These are phyloP conservation scores for Xyrauchen texanus DNA, from an alignment of 2,113 vertebrate species.

Conservation along the genomic window DNA sequence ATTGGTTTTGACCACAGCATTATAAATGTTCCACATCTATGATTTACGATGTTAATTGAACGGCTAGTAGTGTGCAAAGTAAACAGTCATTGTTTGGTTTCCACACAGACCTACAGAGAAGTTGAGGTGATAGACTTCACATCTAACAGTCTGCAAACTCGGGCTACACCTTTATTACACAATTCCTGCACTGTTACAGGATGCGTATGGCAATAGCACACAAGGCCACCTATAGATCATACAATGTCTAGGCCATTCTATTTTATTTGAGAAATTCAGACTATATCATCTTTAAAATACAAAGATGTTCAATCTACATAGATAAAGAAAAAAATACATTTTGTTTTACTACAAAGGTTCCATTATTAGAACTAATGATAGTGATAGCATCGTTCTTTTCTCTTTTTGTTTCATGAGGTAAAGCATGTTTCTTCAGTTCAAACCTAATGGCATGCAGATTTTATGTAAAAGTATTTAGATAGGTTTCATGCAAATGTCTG, in stretches of 20 bases:
- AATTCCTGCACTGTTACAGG: conserved; percentile 22
- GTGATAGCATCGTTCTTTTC: no score
- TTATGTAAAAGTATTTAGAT: conserved; percentile 5
- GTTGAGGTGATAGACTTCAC: conserved; percentile 20
- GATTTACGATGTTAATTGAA: conserved; percentile 25
- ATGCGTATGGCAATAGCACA: not conserved
- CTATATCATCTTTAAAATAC: not conserved
- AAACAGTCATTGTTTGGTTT: conserved; percentile 36
- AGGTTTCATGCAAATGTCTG: not conserved
- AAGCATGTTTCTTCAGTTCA: not conserved
- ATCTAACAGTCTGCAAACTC: not conserved
- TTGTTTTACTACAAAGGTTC: no score
- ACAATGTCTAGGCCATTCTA: not conserved
- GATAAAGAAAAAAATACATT: no score
- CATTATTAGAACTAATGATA: no score
- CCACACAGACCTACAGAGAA: not conserved
- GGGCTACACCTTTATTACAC: conserved; percentile 38
- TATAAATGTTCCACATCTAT: not conserved
- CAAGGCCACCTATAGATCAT: not conserved
- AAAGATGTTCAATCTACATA: no score
- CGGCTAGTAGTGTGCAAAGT: not conserved
- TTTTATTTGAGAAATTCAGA: not conserved
- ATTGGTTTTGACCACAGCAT: not conserved
- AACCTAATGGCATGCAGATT: not conserved
- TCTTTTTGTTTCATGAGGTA: not conserved